Evolutionary conservation across 2,113 vertebrate species (phyloP), one percentile per base, ranked within the genome.

Genomic region (Cheilinus undulatus): DNA sequence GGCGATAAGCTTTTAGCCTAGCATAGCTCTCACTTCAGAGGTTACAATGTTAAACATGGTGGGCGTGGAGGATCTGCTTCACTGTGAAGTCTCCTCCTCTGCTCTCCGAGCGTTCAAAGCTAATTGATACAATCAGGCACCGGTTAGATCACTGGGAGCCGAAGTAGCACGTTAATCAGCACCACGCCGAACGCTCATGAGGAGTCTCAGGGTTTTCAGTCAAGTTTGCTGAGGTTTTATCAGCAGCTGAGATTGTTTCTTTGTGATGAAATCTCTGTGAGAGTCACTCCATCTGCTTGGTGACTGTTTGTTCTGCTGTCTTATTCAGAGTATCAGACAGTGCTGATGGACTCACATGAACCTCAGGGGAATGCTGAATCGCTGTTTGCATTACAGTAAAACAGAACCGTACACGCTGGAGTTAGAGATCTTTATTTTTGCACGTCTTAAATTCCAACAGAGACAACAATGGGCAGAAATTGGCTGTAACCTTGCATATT

Each of bases 1-100:
- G 7, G 34, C 27, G 42, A 78, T 75, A 19, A 71, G 42, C 64
- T 58, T 36, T 11, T 1, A 17, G 63, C 73, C 76, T 57, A 69
- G 65, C 46, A 38, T 4, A 10, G 7, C 45, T 62, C 23, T 22
- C 23, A 38, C 43, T 20, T 10, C 22, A 12, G 26, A 71, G 76
- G 68, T 71, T 60, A 63, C 3, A 9, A 36, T 58, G 73, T 77
- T 72, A 75, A 71, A 77, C 53, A 26, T 43, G 17, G 73, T 74
- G 66, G 58, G 49, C 43, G 78, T 71, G 57, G 48, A 45, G 54
- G 34, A 60, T 49, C 53, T 58, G 38, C 77, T 70, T 68, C 45
- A 42, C 60, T 52, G 45, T 46, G 49, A 73, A 49, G 53, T 38
- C 58, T 66, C 67, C 40, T 78, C 69, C 73, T 76, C 63, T 22